Base-by-base conservation (phyloP, 2,797 vertebrate species). In the Lepus townsendii region DNA sequence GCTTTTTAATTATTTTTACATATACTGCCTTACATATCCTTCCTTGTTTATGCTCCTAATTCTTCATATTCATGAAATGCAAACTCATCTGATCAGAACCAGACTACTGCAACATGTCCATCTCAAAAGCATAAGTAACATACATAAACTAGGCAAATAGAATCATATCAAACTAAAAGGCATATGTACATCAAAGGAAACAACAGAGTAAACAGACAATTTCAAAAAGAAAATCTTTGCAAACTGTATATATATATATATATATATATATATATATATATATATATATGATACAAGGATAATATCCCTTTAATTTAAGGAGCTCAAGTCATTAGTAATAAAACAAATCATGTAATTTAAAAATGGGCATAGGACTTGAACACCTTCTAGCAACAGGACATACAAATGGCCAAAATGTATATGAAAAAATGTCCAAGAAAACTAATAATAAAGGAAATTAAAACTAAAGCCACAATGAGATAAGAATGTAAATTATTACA, bases 281-380 rank as follows among this genome's bases (percentile, higher is more conserved):
- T 35, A 35, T 1, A 22, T 0, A 66, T 9, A n/a, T 42, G 6
- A 27, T 8, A 68, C 57, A 6, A 1, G 3, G 5, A 2, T 68
- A 20, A 30, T 19, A 47, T 24, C 27, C 35, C 32, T 42, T 42
- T 42, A 27, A 47, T 50, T 8, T 8, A 66, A 30, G 30, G 42
- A 62, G 35, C 5, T 12, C 3, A n/a, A 35, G 20, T 24, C 16
- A 89, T 10, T 16, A 89, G 1, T 3, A 79, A 78, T 32, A 62
- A 80, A 63, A 73, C 11, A 83, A 63, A 42, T 9, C 1, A 1
- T 47, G 42, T 42, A 52, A 35, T 71, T 20, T 71, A 52, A 27
- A 54, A 66, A 32, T 2, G 32, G 24, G 19, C 5, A 8, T 72
- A 73, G 65, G 0, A 17, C 5, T 24, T 54, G 42, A 83, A 38